Evolutionary conservation across 2,888 invertebrate genomes (phyloP).

Genomic region (Parnassius orleans): DNA sequence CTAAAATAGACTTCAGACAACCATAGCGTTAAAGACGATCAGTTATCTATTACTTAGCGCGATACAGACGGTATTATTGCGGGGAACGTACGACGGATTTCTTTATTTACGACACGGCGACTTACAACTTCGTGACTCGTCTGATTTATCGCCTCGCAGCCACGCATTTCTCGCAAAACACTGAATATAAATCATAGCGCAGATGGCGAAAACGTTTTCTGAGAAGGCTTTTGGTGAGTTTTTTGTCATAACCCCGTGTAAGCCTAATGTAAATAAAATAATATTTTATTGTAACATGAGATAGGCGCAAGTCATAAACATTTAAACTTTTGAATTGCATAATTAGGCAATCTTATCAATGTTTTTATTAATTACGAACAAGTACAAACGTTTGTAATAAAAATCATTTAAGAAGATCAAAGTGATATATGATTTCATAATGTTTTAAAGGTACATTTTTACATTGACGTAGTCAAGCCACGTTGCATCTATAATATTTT

Average conservation of each 20-base stretch:
- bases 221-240: slow-evolving; percentile 37
- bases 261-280: slow-evolving; percentile 10
- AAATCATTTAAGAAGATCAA: too few relatives aligned
- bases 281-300: too few relatives aligned
- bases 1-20: background rate
- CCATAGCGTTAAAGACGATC: background rate
- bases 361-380: too few relatives aligned
- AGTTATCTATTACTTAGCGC: background rate
- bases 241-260: slow-evolving; percentile 25
- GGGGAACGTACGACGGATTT: slow-evolving; percentile 24
- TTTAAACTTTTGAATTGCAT: too few relatives aligned
- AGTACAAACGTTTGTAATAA: too few relatives aligned
- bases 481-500: too few relatives aligned
- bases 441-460: too few relatives aligned
- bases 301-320: too few relatives aligned
- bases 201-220: slow-evolving; percentile 47
- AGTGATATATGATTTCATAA: too few relatives aligned
- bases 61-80: background rate
- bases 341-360: too few relatives aligned
- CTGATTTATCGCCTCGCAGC: slow-evolving; percentile 44
- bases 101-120: slow-evolving; percentile 45
- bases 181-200: slow-evolving; percentile 38
- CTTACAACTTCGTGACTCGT: slow-evolving; percentile 37
- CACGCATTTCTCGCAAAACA: too few relatives aligned
- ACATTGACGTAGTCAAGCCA: too few relatives aligned